Evolutionary conservation across 1,140 invertebrate genomes (phyloP).

Genomic region (Lineus longissimus): DNA sequence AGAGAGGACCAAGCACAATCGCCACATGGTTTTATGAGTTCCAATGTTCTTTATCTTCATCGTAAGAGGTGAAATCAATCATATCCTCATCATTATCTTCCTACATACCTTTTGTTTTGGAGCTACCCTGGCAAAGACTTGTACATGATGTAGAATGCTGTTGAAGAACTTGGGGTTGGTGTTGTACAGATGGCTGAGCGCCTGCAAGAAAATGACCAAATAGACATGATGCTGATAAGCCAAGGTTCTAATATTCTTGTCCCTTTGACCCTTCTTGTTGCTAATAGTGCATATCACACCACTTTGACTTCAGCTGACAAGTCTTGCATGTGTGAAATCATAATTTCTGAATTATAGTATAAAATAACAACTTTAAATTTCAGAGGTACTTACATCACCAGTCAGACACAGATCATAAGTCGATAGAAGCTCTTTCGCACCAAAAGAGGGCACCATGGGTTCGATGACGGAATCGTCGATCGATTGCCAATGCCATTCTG

Average conservation of each 20-base stretch:
- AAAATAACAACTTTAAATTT: no score
- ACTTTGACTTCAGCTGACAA: no score
- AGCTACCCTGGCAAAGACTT: slow-evolving; percentile 55
- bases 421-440: slow-evolving; percentile 59
- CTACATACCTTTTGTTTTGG: slow-evolving; percentile 52
- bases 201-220: slow-evolving; percentile 58
- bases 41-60: no score
- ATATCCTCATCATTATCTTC: no score
- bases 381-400: slow-evolving; percentile 72
- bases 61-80: no score
- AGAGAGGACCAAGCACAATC: no score
- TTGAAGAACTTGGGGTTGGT: slow-evolving; percentile 65
- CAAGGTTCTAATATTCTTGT: no score
- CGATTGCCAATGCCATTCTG: slow-evolving; percentile 74
- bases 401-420: slow-evolving; percentile 89
- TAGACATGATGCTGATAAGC: slow-evolving; percentile 11
- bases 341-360: no score
- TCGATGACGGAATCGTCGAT: slow-evolving; percentile 69
- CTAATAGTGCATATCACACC: no score
- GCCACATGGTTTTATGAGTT: background rate
- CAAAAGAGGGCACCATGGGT: slow-evolving; percentile 55
- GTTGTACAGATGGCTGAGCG: slow-evolving; percentile 69
- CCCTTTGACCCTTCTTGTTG: no score
- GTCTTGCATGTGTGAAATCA: no score
- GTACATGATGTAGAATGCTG: slow-evolving; percentile 76